These are phyloP conservation scores for Seriola aureovittata DNA, from an alignment of 2,113 vertebrate genomes.

Conservation along the genomic window DNA sequence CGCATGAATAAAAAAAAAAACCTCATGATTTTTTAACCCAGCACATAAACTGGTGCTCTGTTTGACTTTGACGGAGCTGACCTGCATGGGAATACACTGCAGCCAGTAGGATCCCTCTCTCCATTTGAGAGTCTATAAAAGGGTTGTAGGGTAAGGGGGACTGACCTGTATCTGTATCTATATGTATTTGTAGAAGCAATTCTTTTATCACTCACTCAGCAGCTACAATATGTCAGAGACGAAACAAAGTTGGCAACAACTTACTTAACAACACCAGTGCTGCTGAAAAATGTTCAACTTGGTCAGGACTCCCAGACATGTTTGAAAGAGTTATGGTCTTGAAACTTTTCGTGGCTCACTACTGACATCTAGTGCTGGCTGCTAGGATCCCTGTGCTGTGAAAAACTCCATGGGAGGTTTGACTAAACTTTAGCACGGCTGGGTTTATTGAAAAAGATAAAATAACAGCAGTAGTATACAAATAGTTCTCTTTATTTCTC, in stretches of 20 bases:
- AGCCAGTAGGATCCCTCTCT: not conserved
- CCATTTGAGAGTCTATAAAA: not conserved
- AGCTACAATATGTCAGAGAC: not conserved
- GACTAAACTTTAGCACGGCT: not conserved
- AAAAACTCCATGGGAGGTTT: not conserved
- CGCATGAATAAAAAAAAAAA: no score
- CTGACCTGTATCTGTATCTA: not conserved
- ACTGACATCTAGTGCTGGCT: conserved; percentile 57
- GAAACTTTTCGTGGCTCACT: not conserved
- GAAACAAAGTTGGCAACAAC: not conserved
- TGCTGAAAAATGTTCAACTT: no score
- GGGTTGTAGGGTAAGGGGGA: no score
- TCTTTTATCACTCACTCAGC: no score
- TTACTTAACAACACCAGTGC: not conserved
- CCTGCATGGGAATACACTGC: not conserved
- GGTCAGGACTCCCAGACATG: not conserved
- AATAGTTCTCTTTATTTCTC: conserved; percentile 66
- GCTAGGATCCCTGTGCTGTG: not conserved
- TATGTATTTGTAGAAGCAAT: not conserved
- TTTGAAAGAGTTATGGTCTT: not conserved
- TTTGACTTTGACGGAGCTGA: not conserved
- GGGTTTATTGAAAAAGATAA: not conserved
- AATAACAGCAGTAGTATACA: not conserved
- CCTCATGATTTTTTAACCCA: no score
- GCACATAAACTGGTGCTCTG: not conserved